These are phyloP conservation scores for Phalangium opilio DNA, from an alignment of 2,888 invertebrate species.

Conservation along the genomic window DNA sequence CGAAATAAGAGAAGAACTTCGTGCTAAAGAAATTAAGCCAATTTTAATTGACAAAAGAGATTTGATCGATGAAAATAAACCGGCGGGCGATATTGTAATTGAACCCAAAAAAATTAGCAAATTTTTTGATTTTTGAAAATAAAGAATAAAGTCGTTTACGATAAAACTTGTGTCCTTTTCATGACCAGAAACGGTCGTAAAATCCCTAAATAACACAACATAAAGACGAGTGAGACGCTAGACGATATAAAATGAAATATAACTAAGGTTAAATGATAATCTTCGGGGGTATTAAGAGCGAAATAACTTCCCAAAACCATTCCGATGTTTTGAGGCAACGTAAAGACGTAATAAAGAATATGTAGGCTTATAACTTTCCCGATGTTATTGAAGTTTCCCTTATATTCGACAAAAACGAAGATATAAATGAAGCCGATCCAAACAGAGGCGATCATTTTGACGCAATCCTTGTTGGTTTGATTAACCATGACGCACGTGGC, in stretches of 20 bases:
- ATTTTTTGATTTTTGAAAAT: too few species aligned
- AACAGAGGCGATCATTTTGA: constrained; percentile 10
- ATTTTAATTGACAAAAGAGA: too few species aligned
- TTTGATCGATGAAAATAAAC: too few species aligned
- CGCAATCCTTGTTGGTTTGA: constrained; percentile 7
- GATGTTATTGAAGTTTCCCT: constrained; percentile 12
- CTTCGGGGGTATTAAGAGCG: constrained; percentile 3
- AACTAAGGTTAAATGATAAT: constrained; percentile 8
- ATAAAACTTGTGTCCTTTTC: constrained; percentile 4
- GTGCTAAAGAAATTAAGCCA: too few species aligned
- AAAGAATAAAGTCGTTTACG: background rate
- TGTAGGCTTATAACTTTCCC: constrained; percentile 12
- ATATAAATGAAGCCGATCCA: constrained; percentile 16
- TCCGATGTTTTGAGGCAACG: constrained; percentile 12
- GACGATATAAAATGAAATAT: constrained; percentile 12
- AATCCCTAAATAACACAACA: constrained; percentile 16
- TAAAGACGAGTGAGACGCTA: constrained; percentile 10
- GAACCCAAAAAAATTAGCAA: too few species aligned
- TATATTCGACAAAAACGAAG: constrained; percentile 16
- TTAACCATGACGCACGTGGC: constrained; percentile 13
- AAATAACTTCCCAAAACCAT: constrained; percentile 15
- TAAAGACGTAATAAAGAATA: constrained; percentile 12
- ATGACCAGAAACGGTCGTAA: constrained; percentile 13
- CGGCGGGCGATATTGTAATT: too few species aligned
- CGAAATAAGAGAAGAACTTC: too few species aligned